Percentiles rank a stretch among this genome's conserved stretches.
Conservation (phyloP, 2,888 invertebrate species). For the Mayetiola destructor region DNA sequence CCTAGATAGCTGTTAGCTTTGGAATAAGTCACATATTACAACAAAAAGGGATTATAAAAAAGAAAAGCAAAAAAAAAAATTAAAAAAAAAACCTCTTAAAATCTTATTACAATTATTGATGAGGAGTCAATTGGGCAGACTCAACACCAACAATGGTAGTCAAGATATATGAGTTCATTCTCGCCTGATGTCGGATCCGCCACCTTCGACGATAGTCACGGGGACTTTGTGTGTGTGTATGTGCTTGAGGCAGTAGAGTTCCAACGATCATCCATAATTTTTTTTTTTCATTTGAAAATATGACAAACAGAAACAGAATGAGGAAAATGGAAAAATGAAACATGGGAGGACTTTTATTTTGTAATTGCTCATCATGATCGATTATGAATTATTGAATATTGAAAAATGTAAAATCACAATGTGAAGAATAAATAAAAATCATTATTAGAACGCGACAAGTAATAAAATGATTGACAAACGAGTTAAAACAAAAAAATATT, state of each 20-base stretch:
- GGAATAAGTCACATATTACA: neutral
- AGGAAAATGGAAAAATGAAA: neutral
- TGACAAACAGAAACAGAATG: neutral
- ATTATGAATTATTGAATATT: neutral
- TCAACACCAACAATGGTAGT: conserved; percentile 4
- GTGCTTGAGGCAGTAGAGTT: no score
- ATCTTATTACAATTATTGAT: conserved; percentile 11
- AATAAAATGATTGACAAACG: conserved; percentile 1
- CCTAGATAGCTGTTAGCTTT: neutral
- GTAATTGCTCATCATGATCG: neutral
- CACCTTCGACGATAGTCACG: neutral
- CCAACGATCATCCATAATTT: neutral
- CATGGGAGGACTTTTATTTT: conserved; percentile 4
- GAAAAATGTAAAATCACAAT: conserved; percentile 8
- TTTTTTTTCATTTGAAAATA: neutral
- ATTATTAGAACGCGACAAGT: conserved; percentile 5
- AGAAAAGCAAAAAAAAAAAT: neutral
- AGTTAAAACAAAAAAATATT: neutral
- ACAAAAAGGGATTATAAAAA: neutral
- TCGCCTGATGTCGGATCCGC: neutral
- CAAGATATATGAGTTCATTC: no score
- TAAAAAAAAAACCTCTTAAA: neutral
- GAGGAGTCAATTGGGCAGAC: conserved; percentile 5
- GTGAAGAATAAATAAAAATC: conserved; percentile 3
- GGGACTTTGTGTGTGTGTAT: no score